phyloP scores from a whole-genome alignment of 2,888 invertebrate genomes.

The Chloroclystis v-ata region DNA sequence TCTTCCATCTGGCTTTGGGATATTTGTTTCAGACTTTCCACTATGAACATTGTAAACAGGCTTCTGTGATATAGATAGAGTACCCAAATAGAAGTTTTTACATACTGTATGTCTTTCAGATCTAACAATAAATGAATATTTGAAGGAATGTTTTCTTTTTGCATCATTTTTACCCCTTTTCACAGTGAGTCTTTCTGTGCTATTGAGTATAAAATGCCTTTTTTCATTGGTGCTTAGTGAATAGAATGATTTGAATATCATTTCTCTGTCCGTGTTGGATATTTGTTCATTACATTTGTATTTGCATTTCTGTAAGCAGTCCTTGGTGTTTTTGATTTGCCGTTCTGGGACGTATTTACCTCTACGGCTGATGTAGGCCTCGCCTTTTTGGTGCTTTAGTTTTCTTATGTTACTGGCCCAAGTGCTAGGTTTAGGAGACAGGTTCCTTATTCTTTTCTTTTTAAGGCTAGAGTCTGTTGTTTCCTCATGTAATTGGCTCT shows the following conservation, averaged over 20 bases:
- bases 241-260: slow-evolving; percentile 68
- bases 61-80: slow-evolving; percentile 67
- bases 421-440: slow-evolving; percentile 52
- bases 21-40: slow-evolving; percentile 63
- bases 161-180: slow-evolving; percentile 43
- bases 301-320: slow-evolving; percentile 62
- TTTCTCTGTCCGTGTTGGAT: slow-evolving; percentile 55
- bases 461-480: slow-evolving; percentile 22
- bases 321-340: slow-evolving; percentile 56
- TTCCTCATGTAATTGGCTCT: slow-evolving; percentile 26
- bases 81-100: slow-evolving; percentile 69
- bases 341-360: slow-evolving; percentile 65
- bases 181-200: slow-evolving; percentile 58
- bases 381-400: slow-evolving; percentile 63
- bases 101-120: slow-evolving; percentile 58
- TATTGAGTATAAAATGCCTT: slow-evolving; percentile 64
- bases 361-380: slow-evolving; percentile 62
- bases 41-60: slow-evolving; percentile 70
- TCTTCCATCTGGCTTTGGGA: slow-evolving; percentile 67
- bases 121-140: slow-evolving; percentile 63
- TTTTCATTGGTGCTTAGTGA: slow-evolving; percentile 64
- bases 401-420: slow-evolving; percentile 70
- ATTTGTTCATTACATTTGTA: slow-evolving; percentile 65
- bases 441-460: slow-evolving; percentile 46
- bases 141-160: slow-evolving; percentile 60